Evolutionary conservation across 2,113 vertebrate species (phyloP).

Genomic region (Pteronura brasiliensis): DNA sequence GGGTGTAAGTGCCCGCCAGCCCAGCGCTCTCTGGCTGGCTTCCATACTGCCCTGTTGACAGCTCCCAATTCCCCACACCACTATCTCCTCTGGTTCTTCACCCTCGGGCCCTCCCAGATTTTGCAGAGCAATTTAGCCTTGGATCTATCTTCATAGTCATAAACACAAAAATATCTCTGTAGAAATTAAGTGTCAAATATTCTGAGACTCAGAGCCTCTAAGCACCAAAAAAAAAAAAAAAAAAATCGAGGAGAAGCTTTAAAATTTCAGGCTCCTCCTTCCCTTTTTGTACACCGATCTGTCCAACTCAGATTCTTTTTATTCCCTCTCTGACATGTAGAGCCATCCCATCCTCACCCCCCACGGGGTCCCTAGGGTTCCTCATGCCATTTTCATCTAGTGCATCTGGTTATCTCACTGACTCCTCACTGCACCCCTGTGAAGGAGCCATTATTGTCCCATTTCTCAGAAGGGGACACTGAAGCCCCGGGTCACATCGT

Average conservation of each 20-base stretch:
- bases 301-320: not conserved
- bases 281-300: not conserved
- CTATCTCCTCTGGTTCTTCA: not conserved
- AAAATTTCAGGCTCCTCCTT: not conserved
- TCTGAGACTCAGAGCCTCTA: not conserved
- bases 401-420: not conserved
- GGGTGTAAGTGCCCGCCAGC: not conserved
- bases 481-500: not conserved
- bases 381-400: not conserved
- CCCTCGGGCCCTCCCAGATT: not conserved
- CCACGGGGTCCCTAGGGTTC: not conserved
- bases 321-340: rapidly evolving
- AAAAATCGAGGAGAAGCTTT: not conserved
- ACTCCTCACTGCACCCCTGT: not conserved
- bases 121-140: not conserved
- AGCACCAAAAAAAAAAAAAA: not conserved
- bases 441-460: not conserved
- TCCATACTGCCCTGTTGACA: not conserved
- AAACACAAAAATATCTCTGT: not conserved
- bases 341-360: not conserved
- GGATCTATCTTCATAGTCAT: not conserved
- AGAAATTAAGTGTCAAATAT: not conserved
- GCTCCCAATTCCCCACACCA: not conserved
- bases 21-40: not conserved
- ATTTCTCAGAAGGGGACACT: not conserved